phyloP scores from a whole-genome alignment of 2,888 invertebrate genomes.

The Melieria omissa region DNA sequence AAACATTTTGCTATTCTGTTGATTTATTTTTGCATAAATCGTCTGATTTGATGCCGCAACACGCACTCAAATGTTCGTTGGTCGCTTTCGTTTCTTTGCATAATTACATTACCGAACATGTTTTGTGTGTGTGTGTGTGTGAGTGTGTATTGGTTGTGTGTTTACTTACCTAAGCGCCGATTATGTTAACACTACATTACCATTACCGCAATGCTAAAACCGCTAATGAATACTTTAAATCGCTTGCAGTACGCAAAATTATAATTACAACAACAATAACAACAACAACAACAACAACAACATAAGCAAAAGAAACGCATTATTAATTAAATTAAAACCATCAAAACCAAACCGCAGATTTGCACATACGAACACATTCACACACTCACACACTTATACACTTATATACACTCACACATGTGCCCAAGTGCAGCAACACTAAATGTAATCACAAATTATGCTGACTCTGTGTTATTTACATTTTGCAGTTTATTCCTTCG shows the following conservation, averaged over 20 bases:
- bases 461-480: conserved; percentile 58
- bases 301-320: conserved; percentile 45
- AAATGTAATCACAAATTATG: conserved; percentile 62
- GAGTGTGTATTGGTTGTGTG: not conserved
- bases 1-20: no score
- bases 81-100: no score
- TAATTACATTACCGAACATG: no score
- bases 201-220: conserved; percentile 52
- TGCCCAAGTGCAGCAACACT: no score
- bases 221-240: conserved; percentile 51
- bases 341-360: conserved; percentile 61
- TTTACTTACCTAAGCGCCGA: conserved; percentile 23
- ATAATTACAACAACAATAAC: conserved; percentile 11
- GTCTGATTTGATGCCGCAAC: no score
- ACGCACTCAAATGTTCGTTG: no score
- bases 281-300: conserved; percentile 23
- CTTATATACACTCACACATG: no score
- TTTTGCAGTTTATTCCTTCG: conserved; percentile 47
- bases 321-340: conserved; percentile 65
- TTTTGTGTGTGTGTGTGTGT: not conserved
- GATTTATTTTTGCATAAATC: no score
- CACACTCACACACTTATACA: no score
- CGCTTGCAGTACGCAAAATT: conserved; percentile 8
- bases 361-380: conserved; percentile 55
- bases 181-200: conserved; percentile 43